These are phyloP conservation scores for Irena cyanogastra DNA, from an alignment of 2,113 vertebrate genomes.

Conservation along the genomic window DNA sequence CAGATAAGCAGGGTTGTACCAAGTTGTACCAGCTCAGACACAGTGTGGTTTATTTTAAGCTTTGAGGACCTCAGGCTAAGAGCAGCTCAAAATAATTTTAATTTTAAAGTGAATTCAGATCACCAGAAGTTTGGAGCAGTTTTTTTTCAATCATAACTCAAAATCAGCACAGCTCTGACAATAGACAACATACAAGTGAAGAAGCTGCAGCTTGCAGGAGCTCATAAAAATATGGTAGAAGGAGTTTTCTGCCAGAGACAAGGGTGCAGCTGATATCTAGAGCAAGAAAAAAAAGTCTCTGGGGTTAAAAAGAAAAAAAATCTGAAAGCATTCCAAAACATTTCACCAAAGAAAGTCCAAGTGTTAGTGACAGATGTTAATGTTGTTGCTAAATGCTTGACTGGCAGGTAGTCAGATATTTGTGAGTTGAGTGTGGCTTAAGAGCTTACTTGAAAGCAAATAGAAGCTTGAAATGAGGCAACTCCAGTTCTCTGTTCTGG, in stretches of 20 bases:
- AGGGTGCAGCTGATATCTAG: not conserved
- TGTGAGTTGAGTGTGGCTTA: not conserved
- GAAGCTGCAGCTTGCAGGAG: not conserved
- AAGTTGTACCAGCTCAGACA: not conserved
- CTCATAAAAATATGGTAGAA: not conserved
- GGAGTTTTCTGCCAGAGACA: not conserved
- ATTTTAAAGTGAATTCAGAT: not conserved
- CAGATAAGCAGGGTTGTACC: not conserved
- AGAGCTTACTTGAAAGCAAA: constrained; percentile 41
- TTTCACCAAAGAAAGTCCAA: constrained; percentile 17
- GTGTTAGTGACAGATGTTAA: constrained; percentile 39
- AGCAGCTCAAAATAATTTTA: not conserved
- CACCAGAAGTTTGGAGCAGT: not conserved
- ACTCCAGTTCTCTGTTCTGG: not conserved
- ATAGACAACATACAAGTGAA: not conserved
- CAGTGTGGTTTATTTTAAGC: not conserved
- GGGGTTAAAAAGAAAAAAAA: not conserved
- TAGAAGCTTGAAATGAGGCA: constrained; percentile 37
- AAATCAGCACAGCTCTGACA: not conserved
- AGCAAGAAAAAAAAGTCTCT: not conserved
- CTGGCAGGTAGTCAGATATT: constrained; percentile 47
- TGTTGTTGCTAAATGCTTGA: constrained; percentile 28
- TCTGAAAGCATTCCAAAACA: not conserved
- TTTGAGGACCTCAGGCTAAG: not conserved
- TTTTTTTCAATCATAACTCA: not conserved